Percentiles rank a stretch among this genome's conserved stretches.
Conservation (phyloP, 2,113 vertebrate genomes). For the Anser cygnoides region DNA sequence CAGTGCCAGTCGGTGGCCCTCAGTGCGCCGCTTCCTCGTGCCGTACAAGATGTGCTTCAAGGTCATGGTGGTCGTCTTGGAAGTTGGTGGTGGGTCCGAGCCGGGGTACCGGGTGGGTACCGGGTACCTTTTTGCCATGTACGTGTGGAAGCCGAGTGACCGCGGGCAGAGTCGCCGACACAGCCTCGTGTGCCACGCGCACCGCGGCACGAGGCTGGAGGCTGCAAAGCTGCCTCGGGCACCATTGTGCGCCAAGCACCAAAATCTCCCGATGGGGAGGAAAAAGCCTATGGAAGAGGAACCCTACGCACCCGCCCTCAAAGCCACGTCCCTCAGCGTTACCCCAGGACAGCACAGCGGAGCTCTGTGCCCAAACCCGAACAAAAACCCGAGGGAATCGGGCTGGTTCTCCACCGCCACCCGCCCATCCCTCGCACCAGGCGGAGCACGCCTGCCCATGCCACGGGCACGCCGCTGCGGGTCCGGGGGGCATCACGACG, state of each 20-base stretch:
- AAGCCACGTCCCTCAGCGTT: not conserved
- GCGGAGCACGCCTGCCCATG: too few species aligned
- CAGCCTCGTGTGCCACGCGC: not conserved
- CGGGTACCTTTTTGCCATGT: not conserved
- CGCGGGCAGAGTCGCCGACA: not conserved
- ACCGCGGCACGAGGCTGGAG: not conserved
- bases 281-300: not conserved
- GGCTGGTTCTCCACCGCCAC: too few species aligned
- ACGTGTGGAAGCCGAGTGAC: not conserved
- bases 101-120: not conserved
- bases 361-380: not conserved
- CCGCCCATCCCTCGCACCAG: too few species aligned
- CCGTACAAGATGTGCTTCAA: slow-evolving; percentile 4
- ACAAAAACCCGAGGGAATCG: fast-evolving
- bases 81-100: not conserved
- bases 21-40: not conserved
- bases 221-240: not conserved
- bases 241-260: not conserved
- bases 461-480: too few species aligned
- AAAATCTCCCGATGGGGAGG: not conserved
- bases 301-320: not conserved
- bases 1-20: not conserved
- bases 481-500: too few species aligned
- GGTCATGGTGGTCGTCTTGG: not conserved
- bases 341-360: fast-evolving